These are phyloP conservation scores for Orthosia cruda DNA, from an alignment of 2,888 invertebrate genomes.

Conservation along the genomic window DNA sequence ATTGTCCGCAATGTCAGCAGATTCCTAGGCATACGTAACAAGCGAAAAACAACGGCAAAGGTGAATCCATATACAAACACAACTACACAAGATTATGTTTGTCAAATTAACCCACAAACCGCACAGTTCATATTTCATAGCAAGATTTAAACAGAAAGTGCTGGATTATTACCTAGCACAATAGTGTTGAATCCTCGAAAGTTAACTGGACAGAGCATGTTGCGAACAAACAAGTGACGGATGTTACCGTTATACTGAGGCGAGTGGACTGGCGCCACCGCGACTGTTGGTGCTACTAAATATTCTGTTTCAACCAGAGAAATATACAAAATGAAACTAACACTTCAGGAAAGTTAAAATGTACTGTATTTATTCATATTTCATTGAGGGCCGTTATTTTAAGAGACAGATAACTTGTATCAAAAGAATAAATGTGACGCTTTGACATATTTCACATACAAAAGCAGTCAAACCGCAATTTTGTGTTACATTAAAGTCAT, in stretches of 20 bases:
- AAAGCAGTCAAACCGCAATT: too few relatives aligned
- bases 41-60: too few relatives aligned
- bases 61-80: neutral
- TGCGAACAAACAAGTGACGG: constrained; percentile 53
- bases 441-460: too few relatives aligned
- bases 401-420: too few relatives aligned
- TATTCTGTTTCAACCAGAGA: constrained; percentile 45
- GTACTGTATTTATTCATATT: too few relatives aligned
- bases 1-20: too few relatives aligned
- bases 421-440: too few relatives aligned
- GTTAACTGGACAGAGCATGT: constrained; percentile 42
- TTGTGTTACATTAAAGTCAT: too few relatives aligned
- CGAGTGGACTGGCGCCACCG: constrained; percentile 35
- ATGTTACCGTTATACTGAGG: constrained; percentile 41
- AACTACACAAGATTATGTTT: neutral
- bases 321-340: constrained; percentile 37
- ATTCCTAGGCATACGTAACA: too few relatives aligned
- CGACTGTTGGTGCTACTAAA: constrained; percentile 45
- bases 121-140: constrained; percentile 18
- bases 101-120: constrained; percentile 5
- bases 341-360: neutral
- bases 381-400: too few relatives aligned
- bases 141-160: constrained; percentile 36
- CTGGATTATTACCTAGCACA: constrained; percentile 40
- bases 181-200: constrained; percentile 40